Percentiles rank a stretch among this genome's conserved stretches.
Conservation (phyloP, 92 coral and sea anemone genomes). For the Bergia puertoricense region DNA sequence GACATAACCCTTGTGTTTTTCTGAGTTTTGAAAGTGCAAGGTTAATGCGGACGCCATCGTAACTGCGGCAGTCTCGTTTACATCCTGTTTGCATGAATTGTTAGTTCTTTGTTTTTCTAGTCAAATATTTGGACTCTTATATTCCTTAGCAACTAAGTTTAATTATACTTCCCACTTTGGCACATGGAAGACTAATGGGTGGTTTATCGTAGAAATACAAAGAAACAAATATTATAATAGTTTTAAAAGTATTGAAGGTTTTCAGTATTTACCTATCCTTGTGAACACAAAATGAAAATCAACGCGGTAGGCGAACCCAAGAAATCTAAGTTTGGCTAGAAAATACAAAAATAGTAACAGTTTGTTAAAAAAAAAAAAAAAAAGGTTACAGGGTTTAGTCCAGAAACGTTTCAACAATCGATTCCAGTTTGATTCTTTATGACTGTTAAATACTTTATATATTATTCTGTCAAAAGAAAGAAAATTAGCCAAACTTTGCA, state of each 20-base stretch:
- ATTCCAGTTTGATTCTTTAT: background rate
- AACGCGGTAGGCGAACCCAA: background rate
- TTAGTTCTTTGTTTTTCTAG: slow-evolving; percentile 6
- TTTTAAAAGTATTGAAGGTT: background rate
- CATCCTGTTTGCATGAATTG: slow-evolving; percentile 14
- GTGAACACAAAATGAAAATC: background rate
- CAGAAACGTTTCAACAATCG: background rate
- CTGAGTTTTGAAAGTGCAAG: background rate
- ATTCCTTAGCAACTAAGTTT: background rate
- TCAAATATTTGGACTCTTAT: slow-evolving; percentile 6
- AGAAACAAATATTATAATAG: background rate
- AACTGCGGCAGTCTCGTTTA: background rate
- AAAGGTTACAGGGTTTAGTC: background rate
- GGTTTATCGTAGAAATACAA: background rate
- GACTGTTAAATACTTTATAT: no score
- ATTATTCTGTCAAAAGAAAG: background rate
- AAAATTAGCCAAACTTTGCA: no score
- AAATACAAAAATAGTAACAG: no score
- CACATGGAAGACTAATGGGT: slow-evolving; percentile 24
- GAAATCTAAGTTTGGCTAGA: background rate
- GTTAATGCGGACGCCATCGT: background rate
- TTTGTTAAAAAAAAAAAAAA: no score
- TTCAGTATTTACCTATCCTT: no score
- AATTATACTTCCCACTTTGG: background rate
- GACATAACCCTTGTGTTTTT: background rate